phyloP scores from a whole-genome alignment of 2,113 vertebrate species.

The Ovibos moschatus region DNA sequence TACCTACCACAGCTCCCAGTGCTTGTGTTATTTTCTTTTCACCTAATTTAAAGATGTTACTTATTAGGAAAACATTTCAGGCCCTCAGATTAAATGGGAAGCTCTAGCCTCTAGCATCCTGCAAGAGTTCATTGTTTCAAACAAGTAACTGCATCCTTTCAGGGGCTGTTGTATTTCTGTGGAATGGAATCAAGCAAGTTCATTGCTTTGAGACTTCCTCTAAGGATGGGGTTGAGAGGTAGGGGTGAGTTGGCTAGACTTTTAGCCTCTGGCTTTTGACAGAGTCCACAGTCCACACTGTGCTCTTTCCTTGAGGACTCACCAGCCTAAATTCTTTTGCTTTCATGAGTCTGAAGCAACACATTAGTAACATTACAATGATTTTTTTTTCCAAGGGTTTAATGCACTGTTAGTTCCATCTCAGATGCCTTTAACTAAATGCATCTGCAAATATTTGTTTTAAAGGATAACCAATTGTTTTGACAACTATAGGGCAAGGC shows the following conservation, averaged over 20 bases:
- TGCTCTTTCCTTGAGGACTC: not conserved
- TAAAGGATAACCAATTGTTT: constrained; percentile 59
- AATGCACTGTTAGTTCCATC: constrained; percentile 34
- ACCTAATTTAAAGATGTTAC: not conserved
- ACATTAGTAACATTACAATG: not conserved
- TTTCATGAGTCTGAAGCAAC: constrained; percentile 25
- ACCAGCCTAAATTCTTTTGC: constrained; percentile 1
- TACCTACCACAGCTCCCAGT: not conserved
- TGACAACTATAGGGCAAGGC: constrained; percentile 56
- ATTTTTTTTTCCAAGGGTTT: constrained; percentile 43
- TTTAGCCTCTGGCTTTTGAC: not conserved
- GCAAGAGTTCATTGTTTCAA: not conserved
- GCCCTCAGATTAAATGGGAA: not conserved
- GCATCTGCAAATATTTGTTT: constrained; percentile 62
- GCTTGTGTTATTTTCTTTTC: not conserved
- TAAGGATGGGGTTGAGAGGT: not conserved
- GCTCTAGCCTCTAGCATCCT: not conserved
- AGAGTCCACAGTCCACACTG: not conserved
- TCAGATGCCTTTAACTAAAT: constrained; percentile 54
- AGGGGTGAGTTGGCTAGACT: not conserved
- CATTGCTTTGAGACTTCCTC: not conserved
- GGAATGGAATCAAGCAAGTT: not conserved
- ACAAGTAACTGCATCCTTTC: not conserved
- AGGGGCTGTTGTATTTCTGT: not conserved
- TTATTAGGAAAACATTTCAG: not conserved